phyloP scores from a whole-genome alignment of 2,888 invertebrate genomes.

The Drosophila pseudotakahashii region DNA sequence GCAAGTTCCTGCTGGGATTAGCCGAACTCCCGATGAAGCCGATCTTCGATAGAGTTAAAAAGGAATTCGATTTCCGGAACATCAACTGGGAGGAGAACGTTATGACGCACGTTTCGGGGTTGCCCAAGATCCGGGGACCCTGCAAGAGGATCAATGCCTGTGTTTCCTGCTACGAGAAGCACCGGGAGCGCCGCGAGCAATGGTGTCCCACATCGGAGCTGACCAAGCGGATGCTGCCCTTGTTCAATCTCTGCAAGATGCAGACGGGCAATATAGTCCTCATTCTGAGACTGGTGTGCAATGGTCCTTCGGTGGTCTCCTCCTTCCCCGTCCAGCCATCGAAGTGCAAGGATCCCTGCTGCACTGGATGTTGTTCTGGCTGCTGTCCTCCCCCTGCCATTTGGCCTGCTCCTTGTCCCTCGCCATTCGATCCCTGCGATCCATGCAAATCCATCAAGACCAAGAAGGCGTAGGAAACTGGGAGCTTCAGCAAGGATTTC shows the following conservation, averaged over 20 bases:
- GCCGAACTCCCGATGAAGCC: slow-evolving; percentile 77
- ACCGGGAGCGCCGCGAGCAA: slow-evolving; percentile 67
- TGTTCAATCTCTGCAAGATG: slow-evolving; percentile 78
- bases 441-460: neutral
- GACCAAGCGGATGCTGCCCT: slow-evolving; percentile 80
- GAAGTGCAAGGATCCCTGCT: slow-evolving; percentile 61
- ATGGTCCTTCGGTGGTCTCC: slow-evolving; percentile 81
- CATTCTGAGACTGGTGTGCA: slow-evolving; percentile 81
- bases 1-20: slow-evolving; percentile 82
- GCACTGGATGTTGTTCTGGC: neutral
- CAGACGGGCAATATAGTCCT: slow-evolving; percentile 82
- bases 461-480: neutral
- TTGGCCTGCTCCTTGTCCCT: neutral
- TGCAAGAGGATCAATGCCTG: slow-evolving; percentile 21
- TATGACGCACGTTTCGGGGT: slow-evolving; percentile 40
- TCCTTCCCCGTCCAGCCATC: slow-evolving; percentile 58
- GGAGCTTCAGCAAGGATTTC: neutral
- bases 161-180: slow-evolving; percentile 72
- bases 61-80: slow-evolving; percentile 76
- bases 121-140: neutral
- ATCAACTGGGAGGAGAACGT: slow-evolving; percentile 68
- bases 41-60: slow-evolving; percentile 81
- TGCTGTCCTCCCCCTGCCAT: neutral
- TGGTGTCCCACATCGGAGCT: slow-evolving; percentile 79
- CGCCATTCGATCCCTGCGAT: neutral